Percentiles rank a stretch among this genome's conserved stretches.
Evolutionary conservation across 1,140 invertebrate species (phyloP).

Genomic region (Aphis craccivora): DNA sequence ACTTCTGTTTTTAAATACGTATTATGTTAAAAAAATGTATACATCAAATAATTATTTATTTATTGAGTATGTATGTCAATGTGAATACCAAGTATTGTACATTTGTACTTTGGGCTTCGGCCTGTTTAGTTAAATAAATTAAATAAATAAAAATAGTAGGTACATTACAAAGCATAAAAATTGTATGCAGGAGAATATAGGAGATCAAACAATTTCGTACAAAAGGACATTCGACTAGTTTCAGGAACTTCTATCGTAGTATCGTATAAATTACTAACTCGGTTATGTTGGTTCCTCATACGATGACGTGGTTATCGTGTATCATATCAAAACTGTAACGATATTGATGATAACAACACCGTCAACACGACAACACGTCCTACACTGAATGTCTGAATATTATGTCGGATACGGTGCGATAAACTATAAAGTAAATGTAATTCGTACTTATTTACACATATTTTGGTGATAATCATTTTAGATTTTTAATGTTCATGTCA

Average conservation of each 20-base stretch:
- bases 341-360: not conserved
- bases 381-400: not conserved
- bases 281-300: not conserved
- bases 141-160: too few relatives aligned
- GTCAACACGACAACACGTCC: too few relatives aligned
- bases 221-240: not conserved
- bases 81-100: too few relatives aligned
- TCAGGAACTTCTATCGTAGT: not conserved
- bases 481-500: not conserved
- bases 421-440: not conserved
- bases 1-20: too few relatives aligned
- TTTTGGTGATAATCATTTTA: not conserved
- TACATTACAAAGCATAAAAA: too few relatives aligned
- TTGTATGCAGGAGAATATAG: too few relatives aligned
- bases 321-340: not conserved
- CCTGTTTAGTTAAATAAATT: too few relatives aligned
- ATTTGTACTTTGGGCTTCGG: too few relatives aligned
- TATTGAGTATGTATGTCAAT: too few relatives aligned
- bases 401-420: not conserved
- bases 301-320: constrained; percentile 6
- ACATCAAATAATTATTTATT: too few relatives aligned
- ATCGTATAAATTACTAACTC: not conserved
- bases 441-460: not conserved
- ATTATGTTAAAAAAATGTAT: too few relatives aligned
- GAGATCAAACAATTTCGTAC: not conserved